These are phyloP conservation scores for Folsomia manolachei DNA, from an alignment of 2,888 invertebrate genomes.

Conservation along the genomic window DNA sequence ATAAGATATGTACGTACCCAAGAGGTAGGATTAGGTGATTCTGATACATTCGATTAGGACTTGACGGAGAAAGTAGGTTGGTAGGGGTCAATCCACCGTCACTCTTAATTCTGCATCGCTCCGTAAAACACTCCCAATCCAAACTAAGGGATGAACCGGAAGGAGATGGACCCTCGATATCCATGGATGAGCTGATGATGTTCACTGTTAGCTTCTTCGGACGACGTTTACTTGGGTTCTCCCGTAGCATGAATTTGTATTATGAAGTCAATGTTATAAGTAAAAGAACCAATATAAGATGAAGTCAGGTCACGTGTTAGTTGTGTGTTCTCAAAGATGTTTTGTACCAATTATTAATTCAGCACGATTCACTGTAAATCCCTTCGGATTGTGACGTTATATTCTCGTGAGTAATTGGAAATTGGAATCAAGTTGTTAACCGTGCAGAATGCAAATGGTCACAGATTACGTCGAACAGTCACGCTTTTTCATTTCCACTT, in stretches of 20 bases:
- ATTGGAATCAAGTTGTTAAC: no score
- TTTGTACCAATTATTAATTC: no score
- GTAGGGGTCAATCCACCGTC: neutral
- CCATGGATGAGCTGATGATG: constrained; percentile 23
- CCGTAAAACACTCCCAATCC: constrained; percentile 25
- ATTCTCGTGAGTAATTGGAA: no score
- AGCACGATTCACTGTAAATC: no score
- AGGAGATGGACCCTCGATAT: constrained; percentile 25
- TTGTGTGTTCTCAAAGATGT: no score
- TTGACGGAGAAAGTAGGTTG: constrained; percentile 9
- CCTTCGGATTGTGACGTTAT: no score
- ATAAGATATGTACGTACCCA: constrained; percentile 18
- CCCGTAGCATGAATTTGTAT: constrained; percentile 19
- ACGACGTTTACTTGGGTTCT: neutral
- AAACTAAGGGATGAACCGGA: constrained; percentile 13
- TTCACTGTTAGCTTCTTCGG: constrained; percentile 23
- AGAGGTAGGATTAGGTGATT: constrained; percentile 28
- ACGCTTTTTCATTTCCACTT: no score
- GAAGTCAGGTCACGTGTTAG: no score
- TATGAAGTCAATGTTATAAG: no score
- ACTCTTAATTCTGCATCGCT: constrained; percentile 15
- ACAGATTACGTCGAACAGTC: no score
- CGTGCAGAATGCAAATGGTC: no score
- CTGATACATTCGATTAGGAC: constrained; percentile 23
- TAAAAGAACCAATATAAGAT: no score